Percentiles rank a stretch among this genome's conserved stretches.
phyloP scores from a whole-genome alignment of 1,140 invertebrate genomes.

The fruit fly (Drosophila melanogaster) region DNA sequence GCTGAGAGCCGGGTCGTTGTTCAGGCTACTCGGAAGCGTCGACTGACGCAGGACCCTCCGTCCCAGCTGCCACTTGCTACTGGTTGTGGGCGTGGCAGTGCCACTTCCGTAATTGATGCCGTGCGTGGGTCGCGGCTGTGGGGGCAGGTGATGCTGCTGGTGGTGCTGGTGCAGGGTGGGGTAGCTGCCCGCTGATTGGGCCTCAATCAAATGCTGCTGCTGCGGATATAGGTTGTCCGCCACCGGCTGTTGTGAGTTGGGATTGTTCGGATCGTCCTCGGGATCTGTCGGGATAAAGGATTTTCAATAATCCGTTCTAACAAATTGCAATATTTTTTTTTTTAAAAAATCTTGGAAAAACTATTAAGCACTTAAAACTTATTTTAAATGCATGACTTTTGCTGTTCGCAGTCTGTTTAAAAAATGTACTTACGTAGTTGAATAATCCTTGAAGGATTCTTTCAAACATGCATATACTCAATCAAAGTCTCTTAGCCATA shows the following conservation, averaged over 20 bases:
- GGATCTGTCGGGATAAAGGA: slow-evolving; percentile 52
- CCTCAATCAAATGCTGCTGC: slow-evolving; percentile 75
- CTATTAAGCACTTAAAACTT: background rate
- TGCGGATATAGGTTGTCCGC: slow-evolving; percentile 80
- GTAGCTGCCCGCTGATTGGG: slow-evolving; percentile 78
- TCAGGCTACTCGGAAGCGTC: slow-evolving; percentile 75
- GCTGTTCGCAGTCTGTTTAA: too few relatives aligned
- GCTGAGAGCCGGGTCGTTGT: slow-evolving; percentile 73
- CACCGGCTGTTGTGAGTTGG: slow-evolving; percentile 69
- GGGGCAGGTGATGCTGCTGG: slow-evolving; percentile 55
- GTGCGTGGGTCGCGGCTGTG: slow-evolving; percentile 52
- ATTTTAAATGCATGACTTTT: background rate
- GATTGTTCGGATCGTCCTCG: slow-evolving; percentile 83
- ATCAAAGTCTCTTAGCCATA: background rate
- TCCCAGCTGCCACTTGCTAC: slow-evolving; percentile 77
- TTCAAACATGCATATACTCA: too few relatives aligned
- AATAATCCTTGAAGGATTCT: too few relatives aligned
- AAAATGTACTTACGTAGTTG: too few relatives aligned
- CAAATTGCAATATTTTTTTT: background rate
- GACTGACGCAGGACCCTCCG: slow-evolving; percentile 83
- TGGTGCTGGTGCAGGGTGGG: slow-evolving; percentile 73
- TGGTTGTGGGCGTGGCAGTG: slow-evolving; percentile 72
- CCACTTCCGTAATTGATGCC: slow-evolving; percentile 69
- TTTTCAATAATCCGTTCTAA: background rate
- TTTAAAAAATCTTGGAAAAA: background rate